Base-by-base conservation (phyloP, 1,140 invertebrate species). In the Galleria mellonella region DNA sequence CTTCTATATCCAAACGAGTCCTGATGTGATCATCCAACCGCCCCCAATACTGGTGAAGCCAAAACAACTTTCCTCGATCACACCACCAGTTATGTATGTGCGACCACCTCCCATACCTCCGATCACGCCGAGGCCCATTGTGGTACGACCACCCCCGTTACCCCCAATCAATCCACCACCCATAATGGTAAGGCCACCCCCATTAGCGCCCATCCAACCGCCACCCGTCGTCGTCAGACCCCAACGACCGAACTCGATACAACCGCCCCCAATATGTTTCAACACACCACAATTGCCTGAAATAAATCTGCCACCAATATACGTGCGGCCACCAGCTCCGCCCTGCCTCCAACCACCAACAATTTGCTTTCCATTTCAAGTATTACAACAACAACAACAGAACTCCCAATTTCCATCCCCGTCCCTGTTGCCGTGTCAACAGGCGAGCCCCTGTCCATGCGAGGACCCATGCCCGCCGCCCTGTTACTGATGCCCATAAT, bases 11-110 rank as follows among this genome's bases (percentile, higher is more conserved):
- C 48, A 43, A 4, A 30, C 56, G 0, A 53, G 54, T 10, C 72
- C 73, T 1, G 65, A 77, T 28, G 47, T 77, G 0, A 39, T 72
- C 14, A 67, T 81, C 44, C 70, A 72, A 28, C 72, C 72, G 0
- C 73, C 73, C 8, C 56, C 76, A 0, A 71, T 81, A 38, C 43
- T 75, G 0, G 57, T 81, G 6, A 41, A 55, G 12, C 72, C 72
- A n/a, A 51, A 47, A 5, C 51, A 49, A 0, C 51, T 59, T 0
- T 35, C 17, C 7, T 59, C 74, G 0, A 75, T 78, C 35, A 56
- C 50, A 4, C 72, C 74, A 11, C 62, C 70, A 0, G 12, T 52
- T 0, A 57, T 78, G 6, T 53, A 52, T 0, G 60, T 75, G 1
- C 62, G 70, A 31, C 68, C 70, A 27, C 63, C 62, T 0, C 54